A percentile compares a stretch with the other conserved stretches of the same genome.
These are phyloP conservation scores for Operophtera brumata DNA, from an alignment of 2,888 invertebrate genomes.

Conservation along the genomic window DNA sequence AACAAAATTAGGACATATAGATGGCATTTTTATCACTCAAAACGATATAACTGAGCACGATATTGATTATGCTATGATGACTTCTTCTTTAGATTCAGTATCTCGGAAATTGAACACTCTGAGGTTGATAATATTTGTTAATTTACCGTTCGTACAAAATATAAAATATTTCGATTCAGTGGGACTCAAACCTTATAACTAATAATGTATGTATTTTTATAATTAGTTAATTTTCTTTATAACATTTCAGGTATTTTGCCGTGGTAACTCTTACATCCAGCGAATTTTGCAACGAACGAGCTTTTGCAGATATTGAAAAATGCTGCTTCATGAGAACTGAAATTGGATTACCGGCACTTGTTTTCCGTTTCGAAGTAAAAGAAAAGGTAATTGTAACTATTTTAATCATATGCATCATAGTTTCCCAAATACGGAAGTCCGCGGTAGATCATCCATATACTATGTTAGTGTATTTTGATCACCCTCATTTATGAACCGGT, in stretches of 20 bases:
- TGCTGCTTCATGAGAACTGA: constrained; percentile 15
- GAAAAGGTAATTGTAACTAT: constrained; percentile 18
- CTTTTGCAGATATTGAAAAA: constrained; percentile 12
- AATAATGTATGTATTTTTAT: too few relatives aligned
- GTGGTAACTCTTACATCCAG: constrained; percentile 3
- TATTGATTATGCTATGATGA: constrained; percentile 1
- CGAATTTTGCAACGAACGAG: background rate
- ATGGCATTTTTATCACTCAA: constrained; percentile 23
- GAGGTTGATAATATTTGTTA: too few relatives aligned
- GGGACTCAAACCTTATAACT: too few relatives aligned
- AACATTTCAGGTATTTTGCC: constrained; percentile 28
- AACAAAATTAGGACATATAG: constrained; percentile 13
- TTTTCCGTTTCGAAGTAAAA: constrained; percentile 4
- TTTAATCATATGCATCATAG: too few relatives aligned
- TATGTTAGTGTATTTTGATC: too few relatives aligned
- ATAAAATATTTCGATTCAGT: too few relatives aligned
- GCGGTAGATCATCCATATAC: too few relatives aligned
- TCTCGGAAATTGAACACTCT: constrained; percentile 8
- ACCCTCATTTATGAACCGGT: too few relatives aligned
- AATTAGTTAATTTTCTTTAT: too few relatives aligned
- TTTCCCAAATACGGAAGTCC: too few relatives aligned
- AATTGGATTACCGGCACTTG: constrained; percentile 14
- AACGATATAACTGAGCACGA: background rate
- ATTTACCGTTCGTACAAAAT: too few relatives aligned
- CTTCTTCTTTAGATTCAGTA: constrained; percentile 17